Base-by-base conservation (phyloP, 2,113 vertebrate genomes). In the Halcyon malimbica region DNA sequence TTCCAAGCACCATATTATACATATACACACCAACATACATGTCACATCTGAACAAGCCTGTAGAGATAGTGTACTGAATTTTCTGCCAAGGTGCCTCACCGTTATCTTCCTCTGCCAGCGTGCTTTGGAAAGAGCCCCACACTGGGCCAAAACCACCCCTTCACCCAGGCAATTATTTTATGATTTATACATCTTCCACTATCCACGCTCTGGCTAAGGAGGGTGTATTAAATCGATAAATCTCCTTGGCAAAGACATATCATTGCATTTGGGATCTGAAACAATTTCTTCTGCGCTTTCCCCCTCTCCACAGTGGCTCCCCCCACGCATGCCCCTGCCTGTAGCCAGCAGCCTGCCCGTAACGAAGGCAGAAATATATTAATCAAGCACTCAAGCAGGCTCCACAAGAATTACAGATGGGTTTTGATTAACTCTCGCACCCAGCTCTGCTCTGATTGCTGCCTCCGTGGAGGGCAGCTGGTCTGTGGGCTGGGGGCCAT, bases 271-370 rank as follows among this genome's bases (percentile, higher is more conserved):
- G 73, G 77, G 84, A 89, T 67, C 20, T 14, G 68, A 71, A 83
- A 51, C 41, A 12, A 48, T 48, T 68, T 35, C 24, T 62, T 57
- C 14, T n/a, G 48, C 0, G 0, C 25, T 51, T 53, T 1, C 25
- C 13, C 26, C 5, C 6, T 25, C 16, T 29, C 70, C 24, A 16
- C 1, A 4, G 37, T 59, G 35, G 19, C 33, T 79, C 33, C 24
- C 50, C 14, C 4, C 0, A 1, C 1, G 2, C 19, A 26, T 4
- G 0, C 8, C 17, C 29, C 68, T 65, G 50, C n/a, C 29, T 24
- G 56, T 56, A 62, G 6, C 35, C 23, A 18, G 42, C 68, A 71
- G 63, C 69, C 24, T 59, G 59, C 39, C 59, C 5, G 0, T 50
- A 59, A 74, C 10, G 16, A 57, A 65, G 70, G 56, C 11, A 0